A percentile compares a stretch with the other conserved stretches of the same genome.
Evolutionary conservation across 1,140 invertebrate genomes (phyloP).

Genomic region (Chironomus tepperi): DNA sequence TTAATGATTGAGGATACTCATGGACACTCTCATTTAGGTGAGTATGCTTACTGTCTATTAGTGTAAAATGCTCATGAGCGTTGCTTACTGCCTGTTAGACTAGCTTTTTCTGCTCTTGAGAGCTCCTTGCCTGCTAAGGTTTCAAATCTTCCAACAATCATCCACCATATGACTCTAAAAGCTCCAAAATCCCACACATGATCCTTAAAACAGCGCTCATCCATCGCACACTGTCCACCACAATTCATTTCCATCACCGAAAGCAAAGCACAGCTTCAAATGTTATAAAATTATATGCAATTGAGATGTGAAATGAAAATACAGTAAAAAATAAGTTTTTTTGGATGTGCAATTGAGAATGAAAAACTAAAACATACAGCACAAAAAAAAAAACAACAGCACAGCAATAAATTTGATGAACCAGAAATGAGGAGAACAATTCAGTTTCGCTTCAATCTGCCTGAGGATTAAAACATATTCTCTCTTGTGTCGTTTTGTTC

Average conservation of each 20-base stretch:
- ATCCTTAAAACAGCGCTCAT: too few species aligned
- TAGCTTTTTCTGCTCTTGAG: too few species aligned
- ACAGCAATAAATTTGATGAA: slow-evolving; percentile 6
- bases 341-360: neutral
- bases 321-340: neutral
- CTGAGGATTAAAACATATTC: neutral
- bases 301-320: neutral
- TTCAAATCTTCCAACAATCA: too few species aligned
- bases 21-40: too few species aligned
- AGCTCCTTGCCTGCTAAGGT: too few species aligned
- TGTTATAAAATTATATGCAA: neutral
- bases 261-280: neutral
- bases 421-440: neutral
- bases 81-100: too few species aligned
- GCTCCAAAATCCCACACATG: too few species aligned
- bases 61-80: too few species aligned
- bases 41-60: too few species aligned
- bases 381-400: neutral
- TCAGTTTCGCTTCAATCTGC: neutral
- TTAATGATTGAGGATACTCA: too few species aligned
- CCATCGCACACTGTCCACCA: neutral
- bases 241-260: neutral
- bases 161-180: too few species aligned
- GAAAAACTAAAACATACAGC: neutral
- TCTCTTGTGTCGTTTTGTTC: neutral